Evolutionary conservation across 2,888 invertebrate species (phyloP).

Genomic region (Phalera bucephala): DNA sequence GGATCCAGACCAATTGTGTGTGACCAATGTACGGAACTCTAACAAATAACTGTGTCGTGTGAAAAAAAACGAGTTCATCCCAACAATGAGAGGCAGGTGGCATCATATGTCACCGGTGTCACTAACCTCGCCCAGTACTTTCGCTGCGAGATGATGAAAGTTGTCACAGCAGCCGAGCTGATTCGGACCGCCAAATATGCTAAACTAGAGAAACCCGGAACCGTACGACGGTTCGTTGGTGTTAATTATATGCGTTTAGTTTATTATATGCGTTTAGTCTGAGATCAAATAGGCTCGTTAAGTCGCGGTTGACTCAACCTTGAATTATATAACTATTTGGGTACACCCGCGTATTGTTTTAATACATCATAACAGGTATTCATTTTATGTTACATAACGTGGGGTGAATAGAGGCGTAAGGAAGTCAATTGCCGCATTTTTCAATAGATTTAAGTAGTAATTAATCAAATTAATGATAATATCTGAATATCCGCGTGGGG

Average conservation of each 20-base stretch:
- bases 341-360: background rate
- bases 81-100: constrained; percentile 19
- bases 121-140: constrained; percentile 20
- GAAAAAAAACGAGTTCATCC: constrained; percentile 13
- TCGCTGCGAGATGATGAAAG: constrained; percentile 27
- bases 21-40: too few species aligned
- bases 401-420: too few species aligned
- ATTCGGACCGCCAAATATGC: constrained; percentile 23
- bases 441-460: too few species aligned
- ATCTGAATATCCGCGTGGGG: too few species aligned
- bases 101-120: constrained; percentile 16
- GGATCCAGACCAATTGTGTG: too few species aligned
- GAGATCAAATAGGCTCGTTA: constrained; percentile 13
- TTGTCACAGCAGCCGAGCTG: constrained; percentile 23
- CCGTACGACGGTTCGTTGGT: constrained; percentile 7
- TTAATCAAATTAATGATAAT: too few species aligned
- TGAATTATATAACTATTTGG: constrained; percentile 7
- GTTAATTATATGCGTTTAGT: too few species aligned
- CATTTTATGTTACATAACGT: too few species aligned
- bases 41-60: too few species aligned
- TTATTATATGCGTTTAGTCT: constrained; percentile 9
- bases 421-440: too few species aligned
- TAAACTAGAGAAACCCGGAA: constrained; percentile 34
- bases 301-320: constrained; percentile 3
- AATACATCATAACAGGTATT: too few species aligned